Base-by-base conservation (phyloP, 1,140 invertebrate species). In the Prorops nasuta region DNA sequence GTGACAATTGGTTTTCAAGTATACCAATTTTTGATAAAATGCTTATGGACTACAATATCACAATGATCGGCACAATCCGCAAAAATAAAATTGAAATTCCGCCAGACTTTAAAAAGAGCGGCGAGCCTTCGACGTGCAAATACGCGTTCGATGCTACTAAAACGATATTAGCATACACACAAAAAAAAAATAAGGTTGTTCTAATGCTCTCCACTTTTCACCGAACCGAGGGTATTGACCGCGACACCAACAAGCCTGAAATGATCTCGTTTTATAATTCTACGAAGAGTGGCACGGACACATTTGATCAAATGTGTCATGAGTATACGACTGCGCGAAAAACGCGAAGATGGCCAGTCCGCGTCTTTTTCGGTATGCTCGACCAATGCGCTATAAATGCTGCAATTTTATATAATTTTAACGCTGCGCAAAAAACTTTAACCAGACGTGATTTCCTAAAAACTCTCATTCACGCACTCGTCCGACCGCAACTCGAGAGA, bases 1-100 rank as follows among this genome's bases (percentile, higher is more conserved):
- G 52, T 44, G 69, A 73, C 50, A 75, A 73, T 51, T 73, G 64
- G 63, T 73, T 73, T 50, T 58, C 52, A 10, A 62, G 56, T 4
- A 44, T 71, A 12, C 41, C 42, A 18, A 46, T 72, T 18, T 61
- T 58, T 36, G 62, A 73, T 47, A 50, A 60, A 21, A 55, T 76
- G 43, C 46, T 66, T 17, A 48, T 54, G 37, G 37, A 60, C 9
- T 62, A 73, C 38, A 64, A 69, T 35, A 39, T 69, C 39, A 74
- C 63, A 36, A 41, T 66, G n/a, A 56, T 72, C 7, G 24, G 19
- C 4, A 35, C 34, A 8, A 10, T 35, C 4, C 34, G 34, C 4
- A 35, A 35, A 35, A 35, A 35, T 35, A 15, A 35, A 35, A 10
- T 4, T 9, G 9, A n/a, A 10, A 35, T 35, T 35, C 34, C 34